Conservation (phyloP, 1,140 invertebrate species). For the Gonatopus flavifemur region DNA sequence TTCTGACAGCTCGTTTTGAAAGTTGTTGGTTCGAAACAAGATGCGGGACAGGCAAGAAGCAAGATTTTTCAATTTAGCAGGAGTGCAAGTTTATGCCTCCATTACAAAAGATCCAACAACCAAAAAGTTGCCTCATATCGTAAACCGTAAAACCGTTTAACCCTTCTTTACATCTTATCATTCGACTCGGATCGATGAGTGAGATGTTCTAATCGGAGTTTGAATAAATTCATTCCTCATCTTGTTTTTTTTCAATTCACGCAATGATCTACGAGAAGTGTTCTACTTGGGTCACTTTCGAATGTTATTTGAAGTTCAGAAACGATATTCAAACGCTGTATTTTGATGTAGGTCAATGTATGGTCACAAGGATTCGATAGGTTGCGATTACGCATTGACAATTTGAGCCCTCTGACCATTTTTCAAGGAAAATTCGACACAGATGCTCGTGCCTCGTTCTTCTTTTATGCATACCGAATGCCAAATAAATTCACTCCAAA, state of each 20-base stretch:
- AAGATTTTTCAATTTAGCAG: neutral
- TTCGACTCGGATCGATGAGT: no score
- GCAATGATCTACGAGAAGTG: no score
- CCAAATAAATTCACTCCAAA: conserved; percentile 28
- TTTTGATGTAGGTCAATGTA: no score
- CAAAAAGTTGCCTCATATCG: neutral
- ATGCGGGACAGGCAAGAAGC: no score
- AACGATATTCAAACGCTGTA: no score
- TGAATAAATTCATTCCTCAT: no score
- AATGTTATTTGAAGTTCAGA: no score
- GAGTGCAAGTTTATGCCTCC: neutral
- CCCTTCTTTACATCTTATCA: neutral
- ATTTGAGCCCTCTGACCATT: conserved; percentile 3
- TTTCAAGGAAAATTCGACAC: neutral
- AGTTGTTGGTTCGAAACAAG: neutral
- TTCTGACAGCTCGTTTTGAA: neutral
- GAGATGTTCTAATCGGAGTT: no score
- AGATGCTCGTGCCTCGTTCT: neutral
- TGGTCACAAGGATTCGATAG: neutral
- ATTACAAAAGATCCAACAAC: no score
- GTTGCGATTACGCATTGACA: conserved; percentile 2
- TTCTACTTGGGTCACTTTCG: no score
- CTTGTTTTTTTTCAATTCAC: no score
- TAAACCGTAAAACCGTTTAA: neutral
- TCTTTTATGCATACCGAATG: conserved; percentile 18